Evolutionary conservation across 2,888 invertebrate species (phyloP).

Genomic region (Lepidonotus clava): DNA sequence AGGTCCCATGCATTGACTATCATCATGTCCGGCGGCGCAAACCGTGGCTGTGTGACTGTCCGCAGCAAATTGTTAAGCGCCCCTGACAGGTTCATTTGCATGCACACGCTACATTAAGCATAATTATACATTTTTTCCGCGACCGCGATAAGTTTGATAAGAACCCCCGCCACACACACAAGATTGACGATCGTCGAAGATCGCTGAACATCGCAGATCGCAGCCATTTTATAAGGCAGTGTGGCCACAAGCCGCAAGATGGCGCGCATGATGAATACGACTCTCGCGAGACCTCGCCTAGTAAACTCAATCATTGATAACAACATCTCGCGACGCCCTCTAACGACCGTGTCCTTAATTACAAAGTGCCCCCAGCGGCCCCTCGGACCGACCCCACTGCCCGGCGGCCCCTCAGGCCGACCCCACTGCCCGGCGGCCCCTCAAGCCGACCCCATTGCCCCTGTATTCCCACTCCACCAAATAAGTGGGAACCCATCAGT

Average conservation of each 20-base stretch:
- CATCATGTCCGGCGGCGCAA: no score
- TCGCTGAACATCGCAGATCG: neutral
- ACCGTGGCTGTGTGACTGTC: no score
- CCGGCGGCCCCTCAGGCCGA: conserved; percentile 14
- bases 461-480: no score
- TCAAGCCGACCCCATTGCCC: neutral
- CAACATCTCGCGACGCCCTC: conserved; percentile 20
- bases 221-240: no score
- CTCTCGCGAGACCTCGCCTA: conserved; percentile 15
- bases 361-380: conserved; percentile 21
- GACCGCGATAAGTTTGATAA: conserved; percentile 10
- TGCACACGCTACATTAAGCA: conserved; percentile 30
- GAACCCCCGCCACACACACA: no score
- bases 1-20: no score
- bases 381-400: conserved; percentile 3
- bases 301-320: conserved; percentile 47
- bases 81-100: neutral
- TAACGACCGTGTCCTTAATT: conserved; percentile 10
- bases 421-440: conserved; percentile 6
- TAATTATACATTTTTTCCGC: conserved; percentile 42
- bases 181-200: conserved; percentile 1
- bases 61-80: neutral
- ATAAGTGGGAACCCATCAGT: no score
- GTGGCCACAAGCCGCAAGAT: conserved; percentile 43
- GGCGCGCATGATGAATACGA: conserved; percentile 40